Conservation (phyloP, 1,140 invertebrate genomes). For the Euglossa dilemma region DNA sequence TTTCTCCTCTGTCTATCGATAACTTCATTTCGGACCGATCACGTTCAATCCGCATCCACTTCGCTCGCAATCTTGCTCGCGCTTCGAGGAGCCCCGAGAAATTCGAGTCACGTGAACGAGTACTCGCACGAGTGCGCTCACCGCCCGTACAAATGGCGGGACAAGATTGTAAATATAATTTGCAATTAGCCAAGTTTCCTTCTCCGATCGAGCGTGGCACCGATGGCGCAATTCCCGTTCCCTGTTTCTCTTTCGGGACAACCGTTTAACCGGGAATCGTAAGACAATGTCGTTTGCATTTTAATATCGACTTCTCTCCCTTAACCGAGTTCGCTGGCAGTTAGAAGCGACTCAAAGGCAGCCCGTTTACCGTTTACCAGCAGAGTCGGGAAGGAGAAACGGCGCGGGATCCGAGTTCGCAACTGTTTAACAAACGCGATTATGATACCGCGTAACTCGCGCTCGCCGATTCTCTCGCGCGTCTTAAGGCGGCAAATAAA, state of each 20-base stretch:
- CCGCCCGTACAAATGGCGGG: not conserved
- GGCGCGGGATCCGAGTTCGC: not conserved
- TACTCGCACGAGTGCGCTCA: not conserved
- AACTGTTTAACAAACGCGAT: not conserved
- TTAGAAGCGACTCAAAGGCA: no score
- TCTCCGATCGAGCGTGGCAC: not conserved
- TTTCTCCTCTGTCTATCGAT: not conserved
- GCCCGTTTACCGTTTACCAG: not conserved
- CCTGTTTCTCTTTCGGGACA: not conserved
- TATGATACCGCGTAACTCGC: slow-evolving; percentile 23
- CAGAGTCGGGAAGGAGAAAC: not conserved
- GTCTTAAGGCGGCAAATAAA: slow-evolving; percentile 23
- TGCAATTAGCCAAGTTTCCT: slow-evolving; percentile 21
- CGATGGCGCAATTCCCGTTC: not conserved
- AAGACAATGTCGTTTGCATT: not conserved
- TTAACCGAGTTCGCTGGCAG: not conserved
- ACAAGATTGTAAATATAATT: slow-evolving; percentile 25
- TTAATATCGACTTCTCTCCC: not conserved
- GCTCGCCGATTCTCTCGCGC: not conserved
- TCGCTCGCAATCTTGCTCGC: not conserved
- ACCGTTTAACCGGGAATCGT: not conserved
- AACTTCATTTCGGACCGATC: slow-evolving; percentile 14
- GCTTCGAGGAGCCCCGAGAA: not conserved
- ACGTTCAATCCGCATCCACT: slow-evolving; percentile 17
- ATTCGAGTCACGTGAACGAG: slow-evolving; percentile 24